Percentiles rank a stretch among this genome's conserved stretches.
These are phyloP conservation scores for Rhagophthalmus giganteus DNA, from an alignment of 2,888 invertebrate species.

Conservation along the genomic window DNA sequence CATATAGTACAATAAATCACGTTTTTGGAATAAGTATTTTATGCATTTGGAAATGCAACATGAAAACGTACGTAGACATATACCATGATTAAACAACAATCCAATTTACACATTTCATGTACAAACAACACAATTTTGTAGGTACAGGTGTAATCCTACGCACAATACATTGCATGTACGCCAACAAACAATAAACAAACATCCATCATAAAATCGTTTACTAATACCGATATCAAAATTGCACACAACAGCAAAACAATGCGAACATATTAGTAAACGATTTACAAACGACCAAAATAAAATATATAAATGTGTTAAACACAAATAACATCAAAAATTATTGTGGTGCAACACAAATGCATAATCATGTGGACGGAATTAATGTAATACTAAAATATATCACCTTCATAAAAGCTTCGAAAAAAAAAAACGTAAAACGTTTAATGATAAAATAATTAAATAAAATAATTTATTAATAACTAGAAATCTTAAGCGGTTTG, in stretches of 20 bases:
- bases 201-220: no score
- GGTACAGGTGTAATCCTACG: background rate
- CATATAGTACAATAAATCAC: no score
- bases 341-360: conserved; percentile 8
- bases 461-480: conserved; percentile 1
- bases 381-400: conserved; percentile 12
- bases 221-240: background rate
- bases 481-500: background rate
- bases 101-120: no score
- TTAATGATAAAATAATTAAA: conserved; percentile 5
- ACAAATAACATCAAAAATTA: conserved; percentile 15
- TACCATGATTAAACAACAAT: no score
- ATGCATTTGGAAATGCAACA: no score
- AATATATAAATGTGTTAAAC: conserved; percentile 25
- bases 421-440: background rate
- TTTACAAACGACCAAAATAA: conserved; percentile 16
- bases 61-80: no score
- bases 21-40: no score
- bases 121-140: background rate
- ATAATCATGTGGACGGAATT: conserved; percentile 16
- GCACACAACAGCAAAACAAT: conserved; percentile 15
- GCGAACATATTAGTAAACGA: conserved; percentile 17
- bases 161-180: background rate
- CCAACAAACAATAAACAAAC: background rate
- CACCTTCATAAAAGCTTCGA: conserved; percentile 15